Conservation (phyloP, 2,113 vertebrate genomes). For the Hyperoodon ampullatus region DNA sequence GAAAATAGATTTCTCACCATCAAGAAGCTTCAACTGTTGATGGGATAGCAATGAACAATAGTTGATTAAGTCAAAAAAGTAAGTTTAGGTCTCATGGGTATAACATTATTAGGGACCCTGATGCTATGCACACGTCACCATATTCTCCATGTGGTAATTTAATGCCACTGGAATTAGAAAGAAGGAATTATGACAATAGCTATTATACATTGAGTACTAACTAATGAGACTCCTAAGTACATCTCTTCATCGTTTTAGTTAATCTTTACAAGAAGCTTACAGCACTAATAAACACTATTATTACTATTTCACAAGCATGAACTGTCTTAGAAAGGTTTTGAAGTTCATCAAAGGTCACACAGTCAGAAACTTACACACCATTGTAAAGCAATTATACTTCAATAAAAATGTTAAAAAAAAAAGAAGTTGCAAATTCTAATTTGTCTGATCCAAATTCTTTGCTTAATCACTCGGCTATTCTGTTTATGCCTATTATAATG, state of each 20-base stretch:
- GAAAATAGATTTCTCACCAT: slow-evolving; percentile 35
- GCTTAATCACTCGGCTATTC: not conserved
- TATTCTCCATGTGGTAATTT: not conserved
- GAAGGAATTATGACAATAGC: not conserved
- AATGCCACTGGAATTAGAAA: not conserved
- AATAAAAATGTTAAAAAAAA: too few species aligned
- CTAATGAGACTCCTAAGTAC: not conserved
- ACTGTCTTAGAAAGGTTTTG: not conserved
- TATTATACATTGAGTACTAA: not conserved
- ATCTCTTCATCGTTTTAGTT: not conserved
- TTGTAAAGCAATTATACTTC: too few species aligned
- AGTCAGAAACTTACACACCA: too few species aligned
- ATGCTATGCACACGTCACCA: not conserved
- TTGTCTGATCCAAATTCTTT: not conserved
- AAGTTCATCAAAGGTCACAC: not conserved
- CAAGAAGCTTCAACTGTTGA: not conserved
- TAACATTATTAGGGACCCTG: not conserved
- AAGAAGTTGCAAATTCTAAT: not conserved
- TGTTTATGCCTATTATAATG: not conserved
- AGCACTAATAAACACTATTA: not conserved
- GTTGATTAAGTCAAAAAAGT: slow-evolving; percentile 39
- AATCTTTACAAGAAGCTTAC: not conserved
- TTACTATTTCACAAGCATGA: not conserved
- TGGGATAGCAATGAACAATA: not conserved
- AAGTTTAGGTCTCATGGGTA: not conserved